Percentiles rank a stretch among this genome's conserved stretches.
Conservation (phyloP, 2,797 vertebrate genomes). For the Cuniculus paca region DNA sequence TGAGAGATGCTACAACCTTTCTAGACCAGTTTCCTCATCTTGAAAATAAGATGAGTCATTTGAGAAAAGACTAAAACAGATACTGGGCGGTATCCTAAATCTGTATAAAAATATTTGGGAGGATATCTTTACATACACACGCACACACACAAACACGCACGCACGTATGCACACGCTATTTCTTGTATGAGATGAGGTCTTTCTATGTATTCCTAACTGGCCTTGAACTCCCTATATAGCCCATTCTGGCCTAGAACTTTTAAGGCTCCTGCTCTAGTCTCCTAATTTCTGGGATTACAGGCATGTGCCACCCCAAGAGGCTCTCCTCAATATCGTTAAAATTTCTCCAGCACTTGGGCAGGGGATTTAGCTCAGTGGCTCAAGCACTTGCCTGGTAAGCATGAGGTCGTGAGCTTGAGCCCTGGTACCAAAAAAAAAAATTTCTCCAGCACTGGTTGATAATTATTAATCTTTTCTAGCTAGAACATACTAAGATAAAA, state of each 20-base stretch:
- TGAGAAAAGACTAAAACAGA: neutral
- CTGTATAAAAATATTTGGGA: neutral
- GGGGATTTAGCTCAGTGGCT: too few relatives aligned
- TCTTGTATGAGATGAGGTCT: neutral
- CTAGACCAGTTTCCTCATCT: neutral
- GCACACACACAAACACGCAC: neutral
- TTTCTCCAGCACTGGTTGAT: neutral
- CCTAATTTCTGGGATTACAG: neutral
- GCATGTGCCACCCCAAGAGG: neutral
- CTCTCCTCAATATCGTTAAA: neutral
- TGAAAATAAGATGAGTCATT: neutral
- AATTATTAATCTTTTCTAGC: neutral
- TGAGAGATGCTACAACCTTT: neutral
- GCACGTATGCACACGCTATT: neutral
- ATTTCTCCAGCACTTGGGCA: neutral
- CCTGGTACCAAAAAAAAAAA: too few relatives aligned
- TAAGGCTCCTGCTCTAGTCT: too few relatives aligned
- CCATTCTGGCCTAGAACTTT: neutral
- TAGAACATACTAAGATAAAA: neutral
- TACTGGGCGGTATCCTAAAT: neutral
- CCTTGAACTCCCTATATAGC: neutral
- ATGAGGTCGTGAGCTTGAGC: too few relatives aligned
- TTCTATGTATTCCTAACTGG: neutral
- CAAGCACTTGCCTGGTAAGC: too few relatives aligned
- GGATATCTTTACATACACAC: neutral